Evolutionary conservation across 2,113 vertebrate species (phyloP), one percentile per base, ranked within the genome.

Genomic region (Psilopsiagon aurifrons): DNA sequence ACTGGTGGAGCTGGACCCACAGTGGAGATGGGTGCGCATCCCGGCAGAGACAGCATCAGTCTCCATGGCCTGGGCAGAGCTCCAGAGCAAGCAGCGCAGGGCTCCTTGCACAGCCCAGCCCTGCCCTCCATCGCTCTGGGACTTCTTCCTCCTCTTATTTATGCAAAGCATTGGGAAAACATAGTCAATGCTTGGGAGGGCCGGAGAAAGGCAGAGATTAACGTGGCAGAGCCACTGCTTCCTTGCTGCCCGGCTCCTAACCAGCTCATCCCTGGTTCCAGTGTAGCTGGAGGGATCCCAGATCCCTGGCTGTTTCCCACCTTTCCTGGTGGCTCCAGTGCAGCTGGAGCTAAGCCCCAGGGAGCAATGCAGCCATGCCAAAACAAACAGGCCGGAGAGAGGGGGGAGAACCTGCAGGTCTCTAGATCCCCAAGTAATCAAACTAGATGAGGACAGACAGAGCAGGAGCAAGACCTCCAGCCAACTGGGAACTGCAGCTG

Each of bases 101-200:
- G 55, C 86, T 95, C 43, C 68, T 78, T 22, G n/a, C 57, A 84
- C 64, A 84, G 66, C 52, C 55, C 20, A 9, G 92, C 95, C 95
- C 95, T 94, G 91, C 91, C 91, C 62, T 97, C 66, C 83, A 54
- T 92, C 86, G 3, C 95, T 75, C 94, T 86, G 86, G 96, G 96
- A 94, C 77, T 88, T 92, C 96, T 96, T 95, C 95, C 94, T 95
- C 77, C 47, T 94, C 60, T 78, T 96, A 91, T 97, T 96, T 97
- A 57, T 86, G 47, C 74, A 95, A 81, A 94, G 86, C 8, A 18
- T 13, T 92, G 54, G 24, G 88, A 94, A 94, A 97, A 96, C 84
- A 96, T 31, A 63, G 16, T 54, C 1, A 6, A 0, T 0, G 16
- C 25, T 83, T 49, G 63, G 49, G 37, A 93, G 35, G 12, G 39